Evolutionary conservation across 2,797 vertebrate species (phyloP).

Genomic region (Toxotes lorentzi): DNA sequence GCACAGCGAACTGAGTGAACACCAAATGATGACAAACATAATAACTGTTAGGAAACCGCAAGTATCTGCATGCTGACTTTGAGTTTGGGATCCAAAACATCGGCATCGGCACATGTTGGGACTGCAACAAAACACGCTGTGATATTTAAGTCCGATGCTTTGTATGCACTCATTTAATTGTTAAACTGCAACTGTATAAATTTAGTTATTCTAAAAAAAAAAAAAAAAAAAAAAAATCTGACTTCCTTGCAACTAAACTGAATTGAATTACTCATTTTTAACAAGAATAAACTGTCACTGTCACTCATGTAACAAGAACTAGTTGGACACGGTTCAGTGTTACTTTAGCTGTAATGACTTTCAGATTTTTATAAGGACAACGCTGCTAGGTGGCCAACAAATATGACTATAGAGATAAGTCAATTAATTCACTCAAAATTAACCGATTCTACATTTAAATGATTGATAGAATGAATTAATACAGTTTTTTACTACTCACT

Average conservation of each 20-base stretch:
- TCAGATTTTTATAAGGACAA: too few relatives aligned
- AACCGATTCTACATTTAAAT: neutral
- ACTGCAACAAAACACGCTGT: neutral
- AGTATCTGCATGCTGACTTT: neutral
- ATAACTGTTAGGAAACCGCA: neutral
- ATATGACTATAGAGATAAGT: neutral
- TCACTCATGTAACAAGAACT: neutral
- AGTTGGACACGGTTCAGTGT: neutral
- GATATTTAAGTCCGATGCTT: neutral
- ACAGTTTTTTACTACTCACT: too few relatives aligned
- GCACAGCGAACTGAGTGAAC: neutral
- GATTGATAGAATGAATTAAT: neutral
- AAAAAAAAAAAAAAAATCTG: neutral
- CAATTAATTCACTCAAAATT: neutral
- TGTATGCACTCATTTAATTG: neutral
- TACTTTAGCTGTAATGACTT: too few relatives aligned
- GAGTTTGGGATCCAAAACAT: neutral
- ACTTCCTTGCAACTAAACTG: neutral
- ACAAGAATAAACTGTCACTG: neutral
- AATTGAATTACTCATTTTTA: too few relatives aligned
- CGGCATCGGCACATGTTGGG: neutral
- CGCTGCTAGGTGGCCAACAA: too few relatives aligned
- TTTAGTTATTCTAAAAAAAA: neutral
- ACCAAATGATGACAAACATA: neutral
- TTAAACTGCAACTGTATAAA: neutral